phyloP scores from a whole-genome alignment of 2,113 vertebrate species.

The Xenopus laevis region DNA sequence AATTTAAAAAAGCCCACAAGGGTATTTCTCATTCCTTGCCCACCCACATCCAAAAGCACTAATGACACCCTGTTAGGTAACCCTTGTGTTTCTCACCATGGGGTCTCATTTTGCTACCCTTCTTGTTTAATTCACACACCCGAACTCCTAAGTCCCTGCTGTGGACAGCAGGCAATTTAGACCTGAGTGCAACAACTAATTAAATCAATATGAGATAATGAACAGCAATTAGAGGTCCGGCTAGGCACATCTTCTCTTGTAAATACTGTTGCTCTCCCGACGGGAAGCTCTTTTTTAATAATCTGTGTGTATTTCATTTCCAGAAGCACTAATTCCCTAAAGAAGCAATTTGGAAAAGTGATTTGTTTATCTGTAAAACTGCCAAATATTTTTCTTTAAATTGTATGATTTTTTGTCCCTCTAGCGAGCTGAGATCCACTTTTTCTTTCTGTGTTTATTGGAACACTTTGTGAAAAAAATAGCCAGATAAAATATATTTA shows the following conservation, averaged over 20 bases:
- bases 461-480: conserved; percentile 46
- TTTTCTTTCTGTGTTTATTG: conserved; percentile 18
- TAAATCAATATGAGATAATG: conserved; percentile 99
- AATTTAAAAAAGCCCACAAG: conserved; percentile 19
- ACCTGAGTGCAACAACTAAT: conserved; percentile 86
- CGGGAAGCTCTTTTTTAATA: conserved; percentile 87
- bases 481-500: neutral
- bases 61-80: conserved; percentile 47
- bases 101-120: conserved; percentile 15
- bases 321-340: conserved; percentile 85
- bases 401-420: conserved; percentile 63
- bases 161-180: conserved; percentile 83
- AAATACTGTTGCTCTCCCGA: conserved; percentile 88
- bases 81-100: conserved; percentile 43
- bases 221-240: conserved; percentile 93
- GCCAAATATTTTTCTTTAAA: conserved; percentile 74
- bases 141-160: conserved; percentile 63
- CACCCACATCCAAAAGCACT: neutral
- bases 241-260: conserved; percentile 87
- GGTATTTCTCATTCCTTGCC: neutral
- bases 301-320: conserved; percentile 95
- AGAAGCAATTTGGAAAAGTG: conserved; percentile 88
- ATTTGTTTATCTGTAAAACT: conserved; percentile 86
- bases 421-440: too few relatives aligned
- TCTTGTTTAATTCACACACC: conserved; percentile 54